These are phyloP conservation scores for Ceratina calcarata DNA, from an alignment of 1,140 invertebrate genomes.

Conservation along the genomic window DNA sequence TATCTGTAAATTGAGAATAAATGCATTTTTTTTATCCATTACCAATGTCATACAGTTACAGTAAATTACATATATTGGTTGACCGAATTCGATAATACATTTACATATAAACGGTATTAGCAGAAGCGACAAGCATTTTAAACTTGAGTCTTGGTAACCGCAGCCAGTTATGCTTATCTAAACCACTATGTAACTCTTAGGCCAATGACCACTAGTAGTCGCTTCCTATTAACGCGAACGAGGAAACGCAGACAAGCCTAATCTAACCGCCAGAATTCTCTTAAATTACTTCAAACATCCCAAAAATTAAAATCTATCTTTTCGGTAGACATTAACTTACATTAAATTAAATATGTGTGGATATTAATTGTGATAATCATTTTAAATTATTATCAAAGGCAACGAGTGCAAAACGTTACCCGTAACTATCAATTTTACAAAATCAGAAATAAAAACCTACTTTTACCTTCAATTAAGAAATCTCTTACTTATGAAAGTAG, in stretches of 20 bases:
- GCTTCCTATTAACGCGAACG: slow-evolving; percentile 24
- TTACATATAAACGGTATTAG: too few species aligned
- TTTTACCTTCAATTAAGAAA: too few species aligned
- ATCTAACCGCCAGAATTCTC: not conserved
- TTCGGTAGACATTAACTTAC: too few species aligned
- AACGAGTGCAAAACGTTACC: too few species aligned
- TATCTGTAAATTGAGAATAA: not conserved
- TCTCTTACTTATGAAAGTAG: too few species aligned
- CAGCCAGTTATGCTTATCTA: not conserved
- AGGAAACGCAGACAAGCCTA: slow-evolving; percentile 6
- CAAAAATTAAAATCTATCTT: not conserved
- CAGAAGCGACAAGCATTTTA: not conserved
- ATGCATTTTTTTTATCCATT: slow-evolving; percentile 27
- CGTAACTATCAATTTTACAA: too few species aligned
- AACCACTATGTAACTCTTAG: not conserved
- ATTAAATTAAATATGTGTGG: too few species aligned
- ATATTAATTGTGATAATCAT: too few species aligned
- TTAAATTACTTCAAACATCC: not conserved
- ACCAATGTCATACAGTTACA: not conserved
- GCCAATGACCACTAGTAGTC: slow-evolving; percentile 15
- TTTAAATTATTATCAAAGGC: too few species aligned
- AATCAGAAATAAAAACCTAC: too few species aligned
- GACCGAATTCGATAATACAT: too few species aligned
- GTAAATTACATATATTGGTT: too few species aligned
- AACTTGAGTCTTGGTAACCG: not conserved